Evolutionary conservation across 2,797 vertebrate genomes (phyloP), one percentile per base, ranked within the genome.

Genomic region (Esox masquinongy): DNA sequence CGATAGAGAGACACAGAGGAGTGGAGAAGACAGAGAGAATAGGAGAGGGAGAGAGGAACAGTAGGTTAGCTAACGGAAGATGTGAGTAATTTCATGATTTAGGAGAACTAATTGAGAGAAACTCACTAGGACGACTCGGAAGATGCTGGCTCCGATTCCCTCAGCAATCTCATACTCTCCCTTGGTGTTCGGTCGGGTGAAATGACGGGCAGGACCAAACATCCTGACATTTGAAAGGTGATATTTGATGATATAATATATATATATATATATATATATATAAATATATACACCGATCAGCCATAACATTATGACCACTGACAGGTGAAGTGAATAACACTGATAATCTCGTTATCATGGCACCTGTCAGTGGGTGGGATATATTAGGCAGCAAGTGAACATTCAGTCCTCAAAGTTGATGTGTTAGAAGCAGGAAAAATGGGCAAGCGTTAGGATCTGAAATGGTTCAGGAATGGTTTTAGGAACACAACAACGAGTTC

Each of bases 131-230:
- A 94, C 90, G 0, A 94, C 94, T 39, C 91, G 89, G 82, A 95
- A 95, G 70, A 95, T 91, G 0, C 91, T 88, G 0, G 94, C 92
- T 11, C 92, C 94, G 77, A 95, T 93, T 31, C 94, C 94, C 34
- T 95, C 94, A 0, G 94, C 94, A 0, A 95, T 94, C 81, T 94
- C 93, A 5, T 93, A 95, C 74, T 95, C 94, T 2, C 94, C 94
- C 81, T 94, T 95, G 29, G 93, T 91, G 0, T 95, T 95, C 11
- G 94, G 93, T 77, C 92, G 84, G 0, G 93, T 94, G 87, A 95
- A 94, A 64, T 95, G 94, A 72, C 93, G 91, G 78, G 92, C 93
- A 5, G 94, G 92, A 26, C 94, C 94, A 80, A 95, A 95, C 94
- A 95, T 95, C 75, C 95, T 95, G 91, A 68, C n/a, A 67, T 31